Evolutionary conservation across 2,888 invertebrate species (phyloP).

Genomic region (Chymomyza fuscimana): DNA sequence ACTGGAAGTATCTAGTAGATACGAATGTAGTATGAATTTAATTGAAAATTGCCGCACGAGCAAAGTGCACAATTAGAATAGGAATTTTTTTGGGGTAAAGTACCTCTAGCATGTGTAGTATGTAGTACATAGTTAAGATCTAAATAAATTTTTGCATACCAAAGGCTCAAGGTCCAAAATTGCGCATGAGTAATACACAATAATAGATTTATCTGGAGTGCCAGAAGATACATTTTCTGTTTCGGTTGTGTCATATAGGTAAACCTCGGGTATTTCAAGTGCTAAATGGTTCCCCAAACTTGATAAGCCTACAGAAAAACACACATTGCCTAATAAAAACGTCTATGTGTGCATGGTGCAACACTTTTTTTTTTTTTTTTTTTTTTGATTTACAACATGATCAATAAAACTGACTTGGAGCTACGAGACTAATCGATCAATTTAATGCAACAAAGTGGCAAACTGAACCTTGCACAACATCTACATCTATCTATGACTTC

Average conservation of each 20-base stretch:
- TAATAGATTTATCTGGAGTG: not conserved
- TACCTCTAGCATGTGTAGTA: not conserved
- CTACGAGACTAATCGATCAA: constrained; percentile 53
- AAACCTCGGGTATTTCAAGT: not conserved
- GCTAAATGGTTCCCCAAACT: not conserved
- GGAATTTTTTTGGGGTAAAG: constrained; percentile 28
- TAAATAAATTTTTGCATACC: not conserved
- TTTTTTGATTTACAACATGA: constrained; percentile 50
- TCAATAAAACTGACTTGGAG: constrained; percentile 47
- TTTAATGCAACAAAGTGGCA: constrained; percentile 33
- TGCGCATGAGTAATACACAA: not conserved
- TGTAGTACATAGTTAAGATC: not conserved
- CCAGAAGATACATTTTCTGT: not conserved
- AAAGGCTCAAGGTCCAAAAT: not conserved
- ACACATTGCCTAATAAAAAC: constrained; percentile 50
- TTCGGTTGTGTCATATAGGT: not conserved
- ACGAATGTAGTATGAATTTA: constrained; percentile 37
- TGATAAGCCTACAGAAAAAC: constrained; percentile 31
- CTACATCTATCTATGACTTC: not conserved
- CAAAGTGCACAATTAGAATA: constrained; percentile 54
- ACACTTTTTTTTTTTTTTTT: constrained; percentile 25
- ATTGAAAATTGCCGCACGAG: constrained; percentile 59
- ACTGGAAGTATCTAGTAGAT: not conserved
- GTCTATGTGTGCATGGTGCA: constrained; percentile 20
- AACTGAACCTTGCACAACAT: constrained; percentile 69